Conservation (phyloP, 2,113 vertebrate genomes). For the Machaerirhynchus nigripectus region DNA sequence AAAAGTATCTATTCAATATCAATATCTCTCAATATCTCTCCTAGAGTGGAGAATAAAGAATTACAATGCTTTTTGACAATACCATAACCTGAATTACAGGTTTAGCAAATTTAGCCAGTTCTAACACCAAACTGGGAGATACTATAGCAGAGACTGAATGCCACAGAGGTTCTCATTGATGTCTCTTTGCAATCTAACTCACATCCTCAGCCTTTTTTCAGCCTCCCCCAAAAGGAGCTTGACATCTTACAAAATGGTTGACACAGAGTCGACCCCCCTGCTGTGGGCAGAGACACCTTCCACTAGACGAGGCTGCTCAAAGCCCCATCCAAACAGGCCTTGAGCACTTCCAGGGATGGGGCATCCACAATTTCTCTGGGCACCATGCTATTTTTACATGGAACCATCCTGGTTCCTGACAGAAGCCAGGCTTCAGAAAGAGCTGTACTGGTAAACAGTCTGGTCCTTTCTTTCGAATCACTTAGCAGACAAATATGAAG, state of each 20-base stretch:
- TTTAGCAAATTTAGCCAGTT: neutral
- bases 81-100: neutral
- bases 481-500: neutral
- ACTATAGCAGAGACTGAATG: neutral
- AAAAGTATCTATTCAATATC: neutral
- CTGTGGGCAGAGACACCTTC: neutral
- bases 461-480: neutral
- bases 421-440: neutral
- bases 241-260: neutral
- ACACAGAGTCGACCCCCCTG: neutral
- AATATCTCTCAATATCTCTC: rapidly evolving
- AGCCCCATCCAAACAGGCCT: neutral
- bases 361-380: neutral
- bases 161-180: neutral
- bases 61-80: neutral
- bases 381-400: neutral
- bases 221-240: neutral
- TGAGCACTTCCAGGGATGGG: neutral
- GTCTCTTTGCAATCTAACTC: neutral
- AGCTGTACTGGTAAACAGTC: neutral
- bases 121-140: neutral
- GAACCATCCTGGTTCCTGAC: neutral
- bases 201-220: neutral
- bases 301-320: neutral
- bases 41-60: neutral